phyloP scores from a whole-genome alignment of 2,797 vertebrate species.

The Etheostoma nigrum region DNA sequence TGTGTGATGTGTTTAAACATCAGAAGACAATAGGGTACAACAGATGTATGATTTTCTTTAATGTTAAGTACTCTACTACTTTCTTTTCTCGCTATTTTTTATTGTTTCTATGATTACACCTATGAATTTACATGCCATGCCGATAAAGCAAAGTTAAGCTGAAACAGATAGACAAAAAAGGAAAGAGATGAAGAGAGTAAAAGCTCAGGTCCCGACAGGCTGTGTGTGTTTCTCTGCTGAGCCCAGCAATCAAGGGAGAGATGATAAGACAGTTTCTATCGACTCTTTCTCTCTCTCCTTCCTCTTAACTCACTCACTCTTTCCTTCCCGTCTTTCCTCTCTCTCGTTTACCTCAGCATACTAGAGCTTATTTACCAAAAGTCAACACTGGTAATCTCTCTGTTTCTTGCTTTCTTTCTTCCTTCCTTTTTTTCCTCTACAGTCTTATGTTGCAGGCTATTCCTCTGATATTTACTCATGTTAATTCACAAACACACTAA shows the following conservation, averaged over 20 bases:
- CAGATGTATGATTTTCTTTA: too few relatives aligned
- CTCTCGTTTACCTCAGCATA: conserved; percentile 66
- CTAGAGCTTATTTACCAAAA: conserved; percentile 77
- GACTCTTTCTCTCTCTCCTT: conserved; percentile 69
- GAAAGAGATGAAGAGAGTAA: conserved; percentile 56
- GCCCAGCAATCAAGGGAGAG: conserved; percentile 80
- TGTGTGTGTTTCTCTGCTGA: conserved; percentile 71
- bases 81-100: background rate
- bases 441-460: conserved; percentile 56
- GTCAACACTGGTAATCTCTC: conserved; percentile 71
- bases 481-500: conserved; percentile 48
- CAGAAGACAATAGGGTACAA: background rate
- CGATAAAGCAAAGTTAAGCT: conserved; percentile 49
- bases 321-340: conserved; percentile 41
- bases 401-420: conserved; percentile 64
- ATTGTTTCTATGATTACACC: conserved; percentile 20
- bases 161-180: conserved; percentile 44
- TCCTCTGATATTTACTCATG: conserved; percentile 55
- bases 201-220: conserved; percentile 73
- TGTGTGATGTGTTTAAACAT: background rate
- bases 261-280: conserved; percentile 81
- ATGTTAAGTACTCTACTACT: background rate
- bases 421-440: conserved; percentile 39
- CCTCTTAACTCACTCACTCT: conserved; percentile 53
- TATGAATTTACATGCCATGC: conserved; percentile 26